phyloP scores from a whole-genome alignment of 2,797 vertebrate genomes.

The Hydrocynus forskahlii region DNA sequence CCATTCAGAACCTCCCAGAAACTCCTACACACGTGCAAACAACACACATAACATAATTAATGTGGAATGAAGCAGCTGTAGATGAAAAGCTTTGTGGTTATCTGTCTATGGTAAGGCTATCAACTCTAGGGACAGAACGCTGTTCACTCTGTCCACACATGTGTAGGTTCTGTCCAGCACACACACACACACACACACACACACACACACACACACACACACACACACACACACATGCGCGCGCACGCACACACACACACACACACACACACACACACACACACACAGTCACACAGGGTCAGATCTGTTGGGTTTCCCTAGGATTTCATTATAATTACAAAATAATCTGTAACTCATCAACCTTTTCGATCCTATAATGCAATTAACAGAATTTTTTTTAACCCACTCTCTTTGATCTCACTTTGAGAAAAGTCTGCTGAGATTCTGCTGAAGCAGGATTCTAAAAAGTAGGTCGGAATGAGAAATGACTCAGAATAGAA shows the following conservation, averaged over 20 bases:
- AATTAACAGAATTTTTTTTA: background rate
- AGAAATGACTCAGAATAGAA: constrained; percentile 36
- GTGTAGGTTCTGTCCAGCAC: background rate
- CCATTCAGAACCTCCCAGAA: background rate
- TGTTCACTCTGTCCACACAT: background rate
- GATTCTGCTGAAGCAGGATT: constrained; percentile 19
- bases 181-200: background rate
- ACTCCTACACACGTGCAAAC: background rate
- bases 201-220: constrained; percentile 1
- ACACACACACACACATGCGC: background rate
- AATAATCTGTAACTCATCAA: background rate
- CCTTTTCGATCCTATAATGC: background rate
- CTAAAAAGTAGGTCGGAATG: constrained; percentile 52
- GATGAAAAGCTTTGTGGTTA: background rate
- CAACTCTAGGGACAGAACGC: background rate
- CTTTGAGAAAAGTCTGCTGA: background rate
- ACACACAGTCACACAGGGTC: background rate
- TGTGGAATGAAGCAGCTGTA: background rate
- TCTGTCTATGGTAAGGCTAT: background rate
- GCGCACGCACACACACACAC: background rate
- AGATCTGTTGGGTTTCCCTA: background rate
- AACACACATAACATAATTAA: background rate
- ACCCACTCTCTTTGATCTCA: background rate
- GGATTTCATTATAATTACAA: background rate
- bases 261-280: constrained; percentile 12